A percentile compares a stretch with the other conserved stretches of the same genome.
phyloP scores from a whole-genome alignment of 2,888 invertebrate genomes.

The Standfussiana lucernea region DNA sequence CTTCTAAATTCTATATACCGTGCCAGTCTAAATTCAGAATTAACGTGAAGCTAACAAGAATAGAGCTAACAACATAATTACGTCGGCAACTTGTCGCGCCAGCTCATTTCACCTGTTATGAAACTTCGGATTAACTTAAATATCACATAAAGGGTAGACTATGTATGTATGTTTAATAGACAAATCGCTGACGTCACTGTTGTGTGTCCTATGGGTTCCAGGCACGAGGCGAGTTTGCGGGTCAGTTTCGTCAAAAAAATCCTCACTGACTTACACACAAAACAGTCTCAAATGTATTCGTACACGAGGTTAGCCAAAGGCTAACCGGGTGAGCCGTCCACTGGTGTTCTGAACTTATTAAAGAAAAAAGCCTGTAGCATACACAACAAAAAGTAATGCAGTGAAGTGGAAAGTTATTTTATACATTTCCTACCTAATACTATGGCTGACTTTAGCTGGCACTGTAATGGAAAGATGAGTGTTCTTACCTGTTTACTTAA shows the following conservation, averaged over 20 bases:
- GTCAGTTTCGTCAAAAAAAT: not conserved
- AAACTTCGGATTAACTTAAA: conserved; percentile 42
- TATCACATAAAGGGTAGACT: conserved; percentile 21
- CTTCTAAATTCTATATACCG: conserved; percentile 22
- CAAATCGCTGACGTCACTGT: not conserved
- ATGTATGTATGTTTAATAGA: not conserved
- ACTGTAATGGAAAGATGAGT: not conserved
- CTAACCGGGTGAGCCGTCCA: not conserved
- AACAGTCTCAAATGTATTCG: not conserved
- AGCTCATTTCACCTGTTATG: conserved; percentile 28
- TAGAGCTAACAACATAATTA: conserved; percentile 37
- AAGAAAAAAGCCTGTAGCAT: not conserved
- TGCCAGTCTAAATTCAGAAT: conserved; percentile 35
- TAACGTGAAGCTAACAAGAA: conserved; percentile 37
- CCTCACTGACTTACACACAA: not conserved
- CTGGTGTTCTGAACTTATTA: not conserved
- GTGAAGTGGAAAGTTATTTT: not conserved
- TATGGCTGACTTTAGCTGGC: not conserved
- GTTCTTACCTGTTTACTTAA: not conserved
- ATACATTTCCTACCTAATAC: not conserved
- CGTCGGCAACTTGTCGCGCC: conserved; percentile 28
- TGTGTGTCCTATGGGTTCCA: not conserved
- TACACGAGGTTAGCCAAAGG: not conserved
- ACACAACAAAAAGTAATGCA: not conserved
- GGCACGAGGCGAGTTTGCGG: not conserved